phyloP scores from a whole-genome alignment of 2,888 invertebrate genomes.

The Brachyopa scutellaris region DNA sequence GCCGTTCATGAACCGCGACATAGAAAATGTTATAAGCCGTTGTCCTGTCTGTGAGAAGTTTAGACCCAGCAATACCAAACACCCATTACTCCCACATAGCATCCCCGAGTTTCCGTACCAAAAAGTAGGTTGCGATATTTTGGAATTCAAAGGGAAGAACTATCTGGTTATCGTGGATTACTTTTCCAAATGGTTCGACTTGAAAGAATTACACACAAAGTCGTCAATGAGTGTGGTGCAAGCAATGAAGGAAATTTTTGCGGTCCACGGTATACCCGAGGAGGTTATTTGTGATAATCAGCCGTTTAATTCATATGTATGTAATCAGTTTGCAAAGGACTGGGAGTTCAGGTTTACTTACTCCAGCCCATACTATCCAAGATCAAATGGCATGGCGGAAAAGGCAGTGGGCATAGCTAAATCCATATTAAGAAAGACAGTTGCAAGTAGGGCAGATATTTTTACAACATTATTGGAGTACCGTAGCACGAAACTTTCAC shows the following conservation, averaged over 20 bases:
- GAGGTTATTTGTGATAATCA: conserved; percentile 16
- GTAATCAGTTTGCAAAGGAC: too few species aligned
- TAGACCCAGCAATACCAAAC: not conserved
- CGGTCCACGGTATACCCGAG: conserved; percentile 5
- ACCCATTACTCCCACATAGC: not conserved
- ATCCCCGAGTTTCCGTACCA: conserved; percentile 2
- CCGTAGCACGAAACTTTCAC: not conserved
- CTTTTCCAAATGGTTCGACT: conserved; percentile 30
- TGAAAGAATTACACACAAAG: not conserved
- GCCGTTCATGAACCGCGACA: not conserved
- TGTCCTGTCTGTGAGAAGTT: conserved; percentile 4
- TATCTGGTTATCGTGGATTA: conserved; percentile 9
- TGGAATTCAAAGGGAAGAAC: conserved; percentile 4
- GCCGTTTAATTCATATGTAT: too few species aligned
- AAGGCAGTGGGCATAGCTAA: too few species aligned
- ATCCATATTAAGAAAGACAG: too few species aligned
- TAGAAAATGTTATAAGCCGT: not conserved
- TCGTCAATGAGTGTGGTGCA: not conserved
- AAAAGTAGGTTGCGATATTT: conserved; percentile 16
- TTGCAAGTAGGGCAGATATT: too few species aligned
- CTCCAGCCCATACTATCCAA: too few species aligned
- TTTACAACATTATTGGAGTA: not conserved
- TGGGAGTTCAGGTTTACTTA: too few species aligned
- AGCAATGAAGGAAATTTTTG: conserved; percentile 9
- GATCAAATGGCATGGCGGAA: too few species aligned